phyloP scores from a whole-genome alignment of 2,888 invertebrate species.

The Cryptophagus acutangulus region DNA sequence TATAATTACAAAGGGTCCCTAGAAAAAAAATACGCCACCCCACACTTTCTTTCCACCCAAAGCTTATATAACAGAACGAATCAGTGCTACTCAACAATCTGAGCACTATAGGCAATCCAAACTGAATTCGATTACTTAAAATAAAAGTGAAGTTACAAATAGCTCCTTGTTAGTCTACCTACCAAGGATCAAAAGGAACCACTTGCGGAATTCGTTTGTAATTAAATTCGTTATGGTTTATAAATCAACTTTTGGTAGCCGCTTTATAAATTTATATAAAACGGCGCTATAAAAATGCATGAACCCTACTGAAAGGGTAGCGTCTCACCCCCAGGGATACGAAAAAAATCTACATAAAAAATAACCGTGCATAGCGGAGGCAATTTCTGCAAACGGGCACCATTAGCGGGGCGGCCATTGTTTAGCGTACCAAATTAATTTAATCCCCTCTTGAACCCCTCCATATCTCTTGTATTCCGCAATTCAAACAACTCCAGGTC shows the following conservation, averaged over 20 bases:
- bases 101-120: no score
- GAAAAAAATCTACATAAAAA: constrained; percentile 47
- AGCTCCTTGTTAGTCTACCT: no score
- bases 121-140: no score
- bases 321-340: constrained; percentile 33
- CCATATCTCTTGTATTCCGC: no score
- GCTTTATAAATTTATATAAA: constrained; percentile 26
- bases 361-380: constrained; percentile 47
- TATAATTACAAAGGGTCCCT: constrained; percentile 63
- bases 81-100: constrained; percentile 27
- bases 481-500: no score
- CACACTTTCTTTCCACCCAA: constrained; percentile 28
- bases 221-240: no score
- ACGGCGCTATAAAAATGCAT: constrained; percentile 39
- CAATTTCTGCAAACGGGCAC: constrained; percentile 50
- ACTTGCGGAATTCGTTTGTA: no score
- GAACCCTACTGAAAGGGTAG: constrained; percentile 39
- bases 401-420: constrained; percentile 51
- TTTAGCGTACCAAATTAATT: constrained; percentile 53
- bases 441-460: no score
- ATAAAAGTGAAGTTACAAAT: no score
- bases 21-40: constrained; percentile 47
- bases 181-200: no score
- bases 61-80: constrained; percentile 24
- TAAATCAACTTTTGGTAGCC: constrained; percentile 29